Percentiles rank a stretch among this genome's conserved stretches.
Evolutionary conservation across 2,113 vertebrate species (phyloP).

Genomic region (Oxygymnocypris stewartii): DNA sequence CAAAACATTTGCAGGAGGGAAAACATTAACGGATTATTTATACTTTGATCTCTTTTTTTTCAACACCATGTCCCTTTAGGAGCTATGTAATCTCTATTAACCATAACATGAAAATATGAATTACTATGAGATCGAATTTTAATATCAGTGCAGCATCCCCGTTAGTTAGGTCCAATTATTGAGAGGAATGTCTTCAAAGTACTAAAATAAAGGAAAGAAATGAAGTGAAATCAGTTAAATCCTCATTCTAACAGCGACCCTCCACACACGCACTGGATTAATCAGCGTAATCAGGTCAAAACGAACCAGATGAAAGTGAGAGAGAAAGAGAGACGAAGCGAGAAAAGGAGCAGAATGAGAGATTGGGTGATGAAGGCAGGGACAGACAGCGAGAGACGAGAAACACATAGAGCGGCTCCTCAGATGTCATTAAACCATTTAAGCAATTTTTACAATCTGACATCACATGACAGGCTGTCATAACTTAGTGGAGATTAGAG

Average conservation of each 20-base stretch:
- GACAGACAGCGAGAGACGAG: conserved; percentile 13
- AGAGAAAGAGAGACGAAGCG: neutral
- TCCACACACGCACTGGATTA: conserved; percentile 14
- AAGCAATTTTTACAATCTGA: conserved; percentile 21
- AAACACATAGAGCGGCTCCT: neutral
- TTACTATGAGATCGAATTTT: neutral
- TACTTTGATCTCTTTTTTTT: neutral
- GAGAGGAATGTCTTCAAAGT: neutral
- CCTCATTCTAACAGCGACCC: neutral
- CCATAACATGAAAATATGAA: neutral
- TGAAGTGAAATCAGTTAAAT: neutral
- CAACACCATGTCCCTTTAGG: neutral
- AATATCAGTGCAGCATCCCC: neutral
- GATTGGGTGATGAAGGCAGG: neutral
- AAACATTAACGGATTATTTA: neutral
- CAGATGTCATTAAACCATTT: conserved; percentile 25
- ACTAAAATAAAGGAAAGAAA: neutral
- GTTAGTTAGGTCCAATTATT: neutral
- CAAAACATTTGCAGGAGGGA: neutral
- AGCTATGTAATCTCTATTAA: neutral
- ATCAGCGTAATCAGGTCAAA: conserved; percentile 44
- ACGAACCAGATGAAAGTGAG: neutral
- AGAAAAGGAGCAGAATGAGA: conserved; percentile 17
- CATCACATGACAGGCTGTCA: conserved; percentile 11
- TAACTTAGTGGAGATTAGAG: neutral